Base-by-base conservation (phyloP, 2,797 vertebrate genomes). In the Lindbergichthys nudifrons region DNA sequence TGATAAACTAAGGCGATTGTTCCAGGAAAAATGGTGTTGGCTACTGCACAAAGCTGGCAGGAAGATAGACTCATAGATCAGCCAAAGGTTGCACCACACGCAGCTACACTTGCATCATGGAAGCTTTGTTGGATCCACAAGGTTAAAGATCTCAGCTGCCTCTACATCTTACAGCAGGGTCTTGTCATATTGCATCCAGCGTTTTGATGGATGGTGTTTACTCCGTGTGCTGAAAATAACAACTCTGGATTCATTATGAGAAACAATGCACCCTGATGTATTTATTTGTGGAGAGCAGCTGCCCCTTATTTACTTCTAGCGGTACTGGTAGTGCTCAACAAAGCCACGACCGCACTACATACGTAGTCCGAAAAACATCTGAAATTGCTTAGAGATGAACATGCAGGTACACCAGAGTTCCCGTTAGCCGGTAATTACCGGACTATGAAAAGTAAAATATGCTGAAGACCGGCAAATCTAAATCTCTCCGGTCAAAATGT, bases 11-110 rank as follows among this genome's bases (percentile, higher is more conserved):
- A 50, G 30, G 26, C 2, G 0, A 52, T 54, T 46, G 67, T 79
- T 68, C 26, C 70, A 57, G 52, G 60, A 54, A 68, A 9, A 77
- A 66, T 56, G 42, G 46, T 1, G 52, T 61, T 78, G 80, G 76
- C 77, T 75, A 18, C 80, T 54, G 59, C 65, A 66, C 50, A 57
- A 53, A 16, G 75, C 57, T 73, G 80, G 66, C 76, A 65, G 50
- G 32, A 43, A 45, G 61, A 23, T 0, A 0, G 59, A 73, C 60
- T 36, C 66, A 14, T 36, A 47, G 43, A 76, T 80, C 84, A 83
- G 81, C 81, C 82, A 83, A 75, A 68, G 70, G 80, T 80, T 86
- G 68, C 83, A 67, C 57, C 83, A 59, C 78, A 79, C 70, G 5
- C 66, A 57, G 79, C 81, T 73, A 30, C 65, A 79, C 77, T 70